phyloP scores from a whole-genome alignment of 2,797 vertebrate species.

The Florisuga fusca region DNA sequence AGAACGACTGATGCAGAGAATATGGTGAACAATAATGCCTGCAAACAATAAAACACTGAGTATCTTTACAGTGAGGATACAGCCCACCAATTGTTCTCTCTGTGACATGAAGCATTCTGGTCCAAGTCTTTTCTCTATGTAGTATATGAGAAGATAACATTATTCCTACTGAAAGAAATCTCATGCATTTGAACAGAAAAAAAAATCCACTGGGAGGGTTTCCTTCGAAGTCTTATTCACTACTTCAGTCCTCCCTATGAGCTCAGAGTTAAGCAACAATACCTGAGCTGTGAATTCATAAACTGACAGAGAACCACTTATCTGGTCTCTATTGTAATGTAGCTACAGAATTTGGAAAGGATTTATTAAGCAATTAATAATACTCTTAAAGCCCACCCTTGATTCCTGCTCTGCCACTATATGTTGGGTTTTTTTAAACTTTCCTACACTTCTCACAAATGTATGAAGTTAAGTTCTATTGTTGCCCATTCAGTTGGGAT shows the following conservation, averaged over 20 bases:
- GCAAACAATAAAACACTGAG: background rate
- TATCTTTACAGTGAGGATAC: background rate
- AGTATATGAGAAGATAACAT: background rate
- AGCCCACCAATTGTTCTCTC: background rate
- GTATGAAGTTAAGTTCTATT: background rate
- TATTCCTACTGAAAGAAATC: background rate
- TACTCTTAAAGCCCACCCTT: background rate
- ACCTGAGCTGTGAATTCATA: background rate
- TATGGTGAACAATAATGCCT: background rate
- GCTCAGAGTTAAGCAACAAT: background rate
- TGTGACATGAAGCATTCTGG: background rate
- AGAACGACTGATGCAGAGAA: background rate
- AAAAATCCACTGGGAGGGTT: background rate
- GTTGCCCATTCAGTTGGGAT: background rate
- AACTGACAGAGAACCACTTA: background rate
- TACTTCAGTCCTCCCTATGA: background rate
- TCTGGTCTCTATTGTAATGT: background rate
- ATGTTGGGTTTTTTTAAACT: background rate
- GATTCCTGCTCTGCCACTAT: background rate
- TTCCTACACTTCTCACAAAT: background rate
- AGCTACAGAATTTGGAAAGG: background rate
- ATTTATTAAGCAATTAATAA: background rate
- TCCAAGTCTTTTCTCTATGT: background rate
- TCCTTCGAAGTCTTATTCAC: background rate
- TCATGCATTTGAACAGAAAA: background rate